Evolutionary conservation across 1,140 invertebrate species (phyloP).

Genomic region (Papilio aristodemus): DNA sequence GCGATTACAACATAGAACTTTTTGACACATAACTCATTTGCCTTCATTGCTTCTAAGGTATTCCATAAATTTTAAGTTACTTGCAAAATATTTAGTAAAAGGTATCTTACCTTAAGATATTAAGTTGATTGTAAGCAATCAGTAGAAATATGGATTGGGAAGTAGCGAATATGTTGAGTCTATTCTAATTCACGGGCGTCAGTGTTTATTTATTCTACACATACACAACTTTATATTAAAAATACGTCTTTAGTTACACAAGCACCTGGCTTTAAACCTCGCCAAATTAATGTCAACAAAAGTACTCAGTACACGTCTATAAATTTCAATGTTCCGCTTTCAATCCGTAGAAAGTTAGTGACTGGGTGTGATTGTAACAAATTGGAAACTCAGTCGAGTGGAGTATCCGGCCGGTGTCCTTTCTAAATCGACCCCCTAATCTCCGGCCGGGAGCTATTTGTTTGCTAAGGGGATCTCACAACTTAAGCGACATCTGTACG

Average conservation of each 20-base stretch:
- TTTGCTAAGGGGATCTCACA: constrained; percentile 66
- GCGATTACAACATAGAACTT: too few species aligned
- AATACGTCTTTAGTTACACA: not conserved
- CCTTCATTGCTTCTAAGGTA: too few species aligned
- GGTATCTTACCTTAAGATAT: too few species aligned
- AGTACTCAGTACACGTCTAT: constrained; percentile 27
- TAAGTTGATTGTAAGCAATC: too few species aligned
- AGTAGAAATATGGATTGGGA: too few species aligned
- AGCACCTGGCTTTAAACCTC: not conserved
- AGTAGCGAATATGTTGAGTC: too few species aligned
- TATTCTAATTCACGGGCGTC: too few species aligned
- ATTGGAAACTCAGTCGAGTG: constrained; percentile 51
- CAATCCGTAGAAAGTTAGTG: constrained; percentile 39
- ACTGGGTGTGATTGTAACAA: constrained; percentile 58
- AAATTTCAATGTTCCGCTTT: constrained; percentile 32
- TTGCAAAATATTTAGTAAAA: too few species aligned
- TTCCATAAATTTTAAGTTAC: too few species aligned
- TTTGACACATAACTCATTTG: too few species aligned
- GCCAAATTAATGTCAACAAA: constrained; percentile 12
- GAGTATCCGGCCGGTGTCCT: constrained; percentile 49
- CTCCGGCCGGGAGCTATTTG: constrained; percentile 53
- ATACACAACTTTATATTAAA: too few species aligned
- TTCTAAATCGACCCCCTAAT: constrained; percentile 62
- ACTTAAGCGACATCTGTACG: constrained; percentile 49
- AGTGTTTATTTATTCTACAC: too few species aligned